A percentile compares a stretch with the other conserved stretches of the same genome.
phyloP scores from a whole-genome alignment of 2,888 invertebrate species.

The Heliothis peltigera region DNA sequence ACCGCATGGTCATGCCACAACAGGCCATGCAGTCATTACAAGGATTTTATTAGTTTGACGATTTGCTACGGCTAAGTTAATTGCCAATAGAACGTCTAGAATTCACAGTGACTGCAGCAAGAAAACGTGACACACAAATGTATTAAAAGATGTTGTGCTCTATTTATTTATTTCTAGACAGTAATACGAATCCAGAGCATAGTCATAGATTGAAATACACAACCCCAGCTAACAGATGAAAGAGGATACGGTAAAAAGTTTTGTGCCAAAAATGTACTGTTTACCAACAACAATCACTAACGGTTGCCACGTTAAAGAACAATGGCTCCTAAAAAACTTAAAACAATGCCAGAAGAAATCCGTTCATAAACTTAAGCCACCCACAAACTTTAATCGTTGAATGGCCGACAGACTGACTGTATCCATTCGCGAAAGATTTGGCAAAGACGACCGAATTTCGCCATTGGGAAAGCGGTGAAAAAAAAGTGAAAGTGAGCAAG shows the following conservation, averaged over 20 bases:
- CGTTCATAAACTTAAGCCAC: conserved; percentile 56
- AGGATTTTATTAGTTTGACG: conserved; percentile 38
- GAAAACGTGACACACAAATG: conserved; percentile 19
- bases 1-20: conserved; percentile 47
- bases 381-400: conserved; percentile 58
- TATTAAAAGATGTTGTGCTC: not conserved
- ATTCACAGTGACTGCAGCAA: not conserved
- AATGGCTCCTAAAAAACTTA: conserved; percentile 57
- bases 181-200: conserved; percentile 13
- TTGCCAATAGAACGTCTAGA: conserved; percentile 3
- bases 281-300: conserved; percentile 48
- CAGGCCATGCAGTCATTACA: conserved; percentile 42
- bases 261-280: conserved; percentile 43
- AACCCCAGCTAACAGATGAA: conserved; percentile 8
- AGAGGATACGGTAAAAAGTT: conserved; percentile 28
- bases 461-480: conserved; percentile 86
- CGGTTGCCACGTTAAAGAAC: conserved; percentile 54
- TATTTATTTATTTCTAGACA: not conserved
- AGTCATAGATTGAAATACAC: conserved; percentile 11
- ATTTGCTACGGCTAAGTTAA: conserved; percentile 23
- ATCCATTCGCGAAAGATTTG: conserved; percentile 80
- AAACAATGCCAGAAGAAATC: conserved; percentile 69
- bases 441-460: conserved; percentile 81
- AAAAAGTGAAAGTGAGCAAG: conserved; percentile 85
- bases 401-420: conserved; percentile 51